Base-by-base conservation (phyloP, 2,888 invertebrate genomes). In the Anoplius nigerrimus region DNA sequence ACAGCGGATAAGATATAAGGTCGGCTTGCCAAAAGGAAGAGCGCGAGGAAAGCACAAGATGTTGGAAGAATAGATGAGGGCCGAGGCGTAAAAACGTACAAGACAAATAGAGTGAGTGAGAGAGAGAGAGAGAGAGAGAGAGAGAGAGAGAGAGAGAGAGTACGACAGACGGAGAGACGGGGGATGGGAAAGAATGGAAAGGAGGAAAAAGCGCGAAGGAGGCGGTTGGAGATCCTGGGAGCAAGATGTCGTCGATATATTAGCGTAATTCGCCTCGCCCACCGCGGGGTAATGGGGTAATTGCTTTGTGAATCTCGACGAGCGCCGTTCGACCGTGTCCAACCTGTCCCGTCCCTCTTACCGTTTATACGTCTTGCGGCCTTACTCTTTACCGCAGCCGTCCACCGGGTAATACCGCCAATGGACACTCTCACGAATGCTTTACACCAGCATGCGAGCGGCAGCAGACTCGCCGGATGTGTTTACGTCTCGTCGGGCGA, bases 241-340 rank as follows among this genome's bases (percentile, higher is more conserved):
- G 72, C 72, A 70, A 78, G 74, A 80, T 65, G 79, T 76, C 74
- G 74, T 66, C 79, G 74, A 81, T 81, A 76, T 72, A 82, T 84
- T 80, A 82, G 76, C 76, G 80, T 79, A 79, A 82, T 82, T 83
- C 78, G 69, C 59, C 66, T 54, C 34, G 66, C 69, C 65, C 65
- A 66, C 67, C 67, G 58, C 72, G 67, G 69, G 76, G 72, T 82
- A 83, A 81, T 82, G 72, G 77, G 78, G 78, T 83, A 84, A 84
- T 84, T 84, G 82, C 80, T 79, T 78, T 72, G 78, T 66, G 73
- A 81, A 76, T 79, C 66, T 67, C 68, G 58, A 67, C 68, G 72
- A 66, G 57, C 67, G 74, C 62, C 64, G 42, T 34, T 54, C 56
- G 27, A 53, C 52, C 48, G 53, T 67, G 75, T 65, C 57, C 54